These are phyloP conservation scores for Pecten maximus DNA, from an alignment of 2,888 invertebrate genomes.

Conservation along the genomic window DNA sequence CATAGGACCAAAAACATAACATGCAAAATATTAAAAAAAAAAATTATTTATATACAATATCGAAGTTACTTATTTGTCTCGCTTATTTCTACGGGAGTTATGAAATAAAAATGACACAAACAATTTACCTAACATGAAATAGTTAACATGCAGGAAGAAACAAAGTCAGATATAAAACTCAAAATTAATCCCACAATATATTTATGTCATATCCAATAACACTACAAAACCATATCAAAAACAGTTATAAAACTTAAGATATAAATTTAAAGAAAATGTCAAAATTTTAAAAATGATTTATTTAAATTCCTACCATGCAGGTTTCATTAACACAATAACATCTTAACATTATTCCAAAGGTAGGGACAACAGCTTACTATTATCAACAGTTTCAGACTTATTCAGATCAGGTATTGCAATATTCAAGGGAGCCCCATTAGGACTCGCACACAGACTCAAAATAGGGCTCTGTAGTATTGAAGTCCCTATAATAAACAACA, in stretches of 20 bases:
- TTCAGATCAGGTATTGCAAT: conserved; percentile 48
- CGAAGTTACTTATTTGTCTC: not conserved
- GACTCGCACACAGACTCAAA: conserved; percentile 47
- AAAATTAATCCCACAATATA: not conserved
- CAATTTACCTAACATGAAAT: not conserved
- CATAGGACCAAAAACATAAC: too few relatives aligned
- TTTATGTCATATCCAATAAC: not conserved
- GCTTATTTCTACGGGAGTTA: not conserved
- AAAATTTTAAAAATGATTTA: not conserved
- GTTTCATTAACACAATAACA: not conserved
- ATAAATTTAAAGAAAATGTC: not conserved
- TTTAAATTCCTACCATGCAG: not conserved
- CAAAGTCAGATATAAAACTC: not conserved
- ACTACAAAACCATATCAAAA: not conserved
- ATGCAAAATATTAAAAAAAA: not conserved
- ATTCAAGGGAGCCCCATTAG: conserved; percentile 50
- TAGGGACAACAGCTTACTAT: conserved; percentile 45
- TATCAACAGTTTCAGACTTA: conserved; percentile 40
- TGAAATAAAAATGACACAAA: not conserved
- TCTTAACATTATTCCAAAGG: not conserved
- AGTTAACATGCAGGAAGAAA: not conserved
- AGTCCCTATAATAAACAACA: conserved; percentile 39
- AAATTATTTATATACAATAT: not conserved
- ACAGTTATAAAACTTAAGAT: not conserved
- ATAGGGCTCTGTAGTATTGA: conserved; percentile 44